phyloP scores from a whole-genome alignment of 2,888 invertebrate species.

The Nipponacmea schrenckii region DNA sequence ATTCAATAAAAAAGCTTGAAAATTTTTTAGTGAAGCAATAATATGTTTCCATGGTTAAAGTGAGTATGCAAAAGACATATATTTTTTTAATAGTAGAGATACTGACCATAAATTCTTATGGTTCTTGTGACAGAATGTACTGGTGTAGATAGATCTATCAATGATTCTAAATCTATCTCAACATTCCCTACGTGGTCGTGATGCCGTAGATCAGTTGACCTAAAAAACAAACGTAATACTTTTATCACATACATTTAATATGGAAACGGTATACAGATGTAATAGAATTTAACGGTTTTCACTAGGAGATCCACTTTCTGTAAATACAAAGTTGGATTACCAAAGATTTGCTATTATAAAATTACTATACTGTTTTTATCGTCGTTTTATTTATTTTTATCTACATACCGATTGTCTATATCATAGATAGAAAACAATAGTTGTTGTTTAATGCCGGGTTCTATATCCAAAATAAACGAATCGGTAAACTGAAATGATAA shows the following conservation, averaged over 20 bases:
- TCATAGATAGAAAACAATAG: slow-evolving; percentile 55
- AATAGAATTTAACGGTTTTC: no score
- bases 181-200: slow-evolving; percentile 54
- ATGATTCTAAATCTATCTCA: slow-evolving; percentile 41
- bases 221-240: slow-evolving; percentile 16
- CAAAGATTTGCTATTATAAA: no score
- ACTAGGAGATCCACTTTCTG: no score
- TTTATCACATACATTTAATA: no score
- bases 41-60: background rate
- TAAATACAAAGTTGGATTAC: no score
- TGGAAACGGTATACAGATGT: no score
- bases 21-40: no score
- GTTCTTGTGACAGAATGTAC: slow-evolving; percentile 41
- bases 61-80: no score
- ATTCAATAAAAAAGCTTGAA: no score
- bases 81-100: background rate
- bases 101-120: slow-evolving; percentile 43
- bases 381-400: no score
- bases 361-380: no score
- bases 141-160: slow-evolving; percentile 34
- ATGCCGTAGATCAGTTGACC: slow-evolving; percentile 44
- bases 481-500: slow-evolving; percentile 47
- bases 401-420: slow-evolving; percentile 49
- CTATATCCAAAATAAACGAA: slow-evolving; percentile 46
- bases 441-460: slow-evolving; percentile 38